Evolutionary conservation across 35 echinoderm and acorn worm species (phyloP), one percentile per base, ranked within the genome.

Genomic region (Hemicentrotus pulcherrimus): DNA sequence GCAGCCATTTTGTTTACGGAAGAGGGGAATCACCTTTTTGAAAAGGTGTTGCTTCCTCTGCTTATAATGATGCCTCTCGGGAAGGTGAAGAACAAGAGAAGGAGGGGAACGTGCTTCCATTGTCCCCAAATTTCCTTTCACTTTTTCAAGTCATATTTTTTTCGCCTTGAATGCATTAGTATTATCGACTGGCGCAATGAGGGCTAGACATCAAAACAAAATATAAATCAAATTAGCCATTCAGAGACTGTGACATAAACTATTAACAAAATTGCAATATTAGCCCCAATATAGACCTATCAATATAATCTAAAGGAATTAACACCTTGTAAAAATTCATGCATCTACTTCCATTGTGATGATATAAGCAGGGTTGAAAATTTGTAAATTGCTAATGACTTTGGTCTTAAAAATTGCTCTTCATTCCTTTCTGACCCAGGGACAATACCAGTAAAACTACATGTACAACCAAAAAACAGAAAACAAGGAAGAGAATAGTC

Each of bases 11-110:
- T 78, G 2, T 22, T 78, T 22, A 78, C 22, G 31, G 5, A 32
- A 90, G 46, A 46, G 31, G 88, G 88, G 88, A 90, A 90, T 89
- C 88, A 90, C 88, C 88, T 90, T 90, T 41, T 9, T 90, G 32
- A 90, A 78, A 90, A 90, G 31, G 16, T 41, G 24, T 90, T 41
- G 46, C 46, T 90, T 90, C 88, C 88, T 90, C 14, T 28, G 14
- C 13, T 0, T 9, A 45, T 18, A 32, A 90, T 41, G 5, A 24
- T 90, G 65, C 65, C 65, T 78, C 65, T 22, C 28, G 65, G 65
- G 65, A 78, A 78, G 65, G 65, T n/a, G 65, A 78, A 22, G 28
- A 78, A 78, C 65, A 28, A n/a, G 24, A n/a, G 19, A 78, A 1
- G 1, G 65, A 78, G 65, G 18, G 7, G 3, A 6, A 28, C 28